Conservation (phyloP, 2,888 invertebrate species). For the Nineta flava region DNA sequence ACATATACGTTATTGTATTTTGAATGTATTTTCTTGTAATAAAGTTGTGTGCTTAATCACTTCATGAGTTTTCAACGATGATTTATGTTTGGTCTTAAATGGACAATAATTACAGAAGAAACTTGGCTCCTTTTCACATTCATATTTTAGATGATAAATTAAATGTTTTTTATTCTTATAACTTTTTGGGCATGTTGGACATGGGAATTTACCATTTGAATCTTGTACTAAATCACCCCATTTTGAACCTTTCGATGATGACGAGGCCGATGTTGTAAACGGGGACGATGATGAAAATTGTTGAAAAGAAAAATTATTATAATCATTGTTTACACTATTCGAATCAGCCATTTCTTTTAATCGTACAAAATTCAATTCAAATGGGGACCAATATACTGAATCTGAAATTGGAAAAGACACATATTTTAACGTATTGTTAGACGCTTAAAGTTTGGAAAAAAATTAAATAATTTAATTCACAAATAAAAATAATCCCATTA, state of each 20-base stretch:
- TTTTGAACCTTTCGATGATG: neutral
- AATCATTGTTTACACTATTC: neutral
- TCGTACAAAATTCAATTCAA: neutral
- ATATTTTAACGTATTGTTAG: no score
- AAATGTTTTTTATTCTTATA: slow-evolving; percentile 22
- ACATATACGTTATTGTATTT: neutral
- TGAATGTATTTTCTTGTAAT: neutral
- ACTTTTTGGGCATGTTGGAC: slow-evolving; percentile 16
- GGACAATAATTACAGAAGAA: slow-evolving; percentile 28
- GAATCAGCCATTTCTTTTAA: neutral
- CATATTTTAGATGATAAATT: slow-evolving; percentile 21
- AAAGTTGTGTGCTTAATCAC: slow-evolving; percentile 18
- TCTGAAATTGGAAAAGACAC: neutral
- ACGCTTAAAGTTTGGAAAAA: no score
- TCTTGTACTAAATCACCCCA: neutral
- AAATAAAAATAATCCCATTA: neutral
- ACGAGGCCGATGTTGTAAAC: neutral
- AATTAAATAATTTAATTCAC: no score
- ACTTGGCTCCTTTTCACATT: slow-evolving; percentile 20
- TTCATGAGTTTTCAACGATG: slow-evolving; percentile 23
- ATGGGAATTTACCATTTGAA: slow-evolving; percentile 16
- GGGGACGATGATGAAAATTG: neutral
- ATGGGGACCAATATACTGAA: neutral
- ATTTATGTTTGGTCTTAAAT: slow-evolving; percentile 25
- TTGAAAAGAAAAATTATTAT: neutral